Conservation (phyloP, 2,113 vertebrate species). For the Oenanthe oenanthe region DNA sequence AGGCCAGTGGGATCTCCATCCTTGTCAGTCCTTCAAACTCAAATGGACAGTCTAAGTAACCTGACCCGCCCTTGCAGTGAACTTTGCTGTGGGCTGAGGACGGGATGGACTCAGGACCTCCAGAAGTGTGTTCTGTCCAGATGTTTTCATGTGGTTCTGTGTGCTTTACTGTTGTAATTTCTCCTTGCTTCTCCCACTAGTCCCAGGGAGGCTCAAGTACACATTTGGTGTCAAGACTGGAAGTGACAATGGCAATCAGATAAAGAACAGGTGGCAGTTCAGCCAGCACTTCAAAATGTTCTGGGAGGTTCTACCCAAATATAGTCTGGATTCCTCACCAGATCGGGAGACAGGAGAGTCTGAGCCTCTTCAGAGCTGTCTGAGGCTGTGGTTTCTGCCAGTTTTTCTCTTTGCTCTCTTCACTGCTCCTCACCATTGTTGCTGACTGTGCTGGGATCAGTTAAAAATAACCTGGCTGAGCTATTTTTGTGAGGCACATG, state of each 20-base stretch:
- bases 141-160: background rate
- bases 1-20: background rate
- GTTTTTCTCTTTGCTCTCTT: background rate
- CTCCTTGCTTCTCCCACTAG: background rate
- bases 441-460: background rate
- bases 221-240: background rate
- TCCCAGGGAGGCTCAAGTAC: background rate
- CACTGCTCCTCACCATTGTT: background rate
- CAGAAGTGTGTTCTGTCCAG: background rate
- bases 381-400: background rate
- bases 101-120: background rate
- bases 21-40: fast-evolving
- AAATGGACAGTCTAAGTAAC: background rate
- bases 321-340: background rate
- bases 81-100: background rate
- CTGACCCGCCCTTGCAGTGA: background rate
- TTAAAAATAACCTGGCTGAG: constrained; percentile 23
- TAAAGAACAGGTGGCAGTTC: background rate
- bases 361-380: background rate
- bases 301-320: background rate
- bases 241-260: background rate
- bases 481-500: constrained; percentile 10
- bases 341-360: background rate
- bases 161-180: background rate
- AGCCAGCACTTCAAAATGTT: background rate